phyloP scores from a whole-genome alignment of 1,140 invertebrate genomes.

The Lepeophtheirus salmonis region DNA sequence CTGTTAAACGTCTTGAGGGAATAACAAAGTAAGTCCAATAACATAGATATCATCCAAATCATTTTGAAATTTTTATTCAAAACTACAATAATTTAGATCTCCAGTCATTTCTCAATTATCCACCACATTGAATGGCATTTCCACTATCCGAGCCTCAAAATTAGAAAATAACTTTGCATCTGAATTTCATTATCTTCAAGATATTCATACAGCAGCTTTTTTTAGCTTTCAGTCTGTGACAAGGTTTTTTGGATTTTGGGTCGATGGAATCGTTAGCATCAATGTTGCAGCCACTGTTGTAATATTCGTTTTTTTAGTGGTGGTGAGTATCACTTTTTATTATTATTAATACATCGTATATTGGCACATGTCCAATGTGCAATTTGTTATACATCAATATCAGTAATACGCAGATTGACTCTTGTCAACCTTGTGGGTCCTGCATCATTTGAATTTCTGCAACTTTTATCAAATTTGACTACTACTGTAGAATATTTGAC shows the following conservation, averaged over 20 bases:
- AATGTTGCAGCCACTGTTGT: neutral
- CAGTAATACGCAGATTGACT: too few relatives aligned
- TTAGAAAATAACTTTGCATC: conserved; percentile 49
- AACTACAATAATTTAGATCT: conserved; percentile 22
- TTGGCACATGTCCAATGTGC: too few relatives aligned
- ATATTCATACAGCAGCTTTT: neutral
- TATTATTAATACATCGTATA: too few relatives aligned
- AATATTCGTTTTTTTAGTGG: conserved; percentile 10
- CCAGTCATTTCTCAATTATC: conserved; percentile 71
- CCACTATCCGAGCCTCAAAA: conserved; percentile 66
- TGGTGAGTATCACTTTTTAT: too few relatives aligned
- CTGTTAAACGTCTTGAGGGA: conserved; percentile 37
- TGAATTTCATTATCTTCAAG: conserved; percentile 53
- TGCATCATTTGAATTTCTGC: too few relatives aligned
- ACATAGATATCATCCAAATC: too few relatives aligned
- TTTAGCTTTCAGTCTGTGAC: neutral
- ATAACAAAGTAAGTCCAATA: conserved; percentile 20
- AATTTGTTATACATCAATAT: too few relatives aligned
- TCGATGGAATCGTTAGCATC: conserved; percentile 5
- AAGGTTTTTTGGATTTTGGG: neutral
- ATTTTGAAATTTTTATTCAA: neutral
- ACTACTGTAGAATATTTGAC: too few relatives aligned
- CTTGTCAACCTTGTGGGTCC: too few relatives aligned
- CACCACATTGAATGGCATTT: conserved; percentile 64
- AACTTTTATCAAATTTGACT: too few relatives aligned